Base-by-base conservation (phyloP, 2,113 vertebrate genomes). In the Anhinga anhinga region DNA sequence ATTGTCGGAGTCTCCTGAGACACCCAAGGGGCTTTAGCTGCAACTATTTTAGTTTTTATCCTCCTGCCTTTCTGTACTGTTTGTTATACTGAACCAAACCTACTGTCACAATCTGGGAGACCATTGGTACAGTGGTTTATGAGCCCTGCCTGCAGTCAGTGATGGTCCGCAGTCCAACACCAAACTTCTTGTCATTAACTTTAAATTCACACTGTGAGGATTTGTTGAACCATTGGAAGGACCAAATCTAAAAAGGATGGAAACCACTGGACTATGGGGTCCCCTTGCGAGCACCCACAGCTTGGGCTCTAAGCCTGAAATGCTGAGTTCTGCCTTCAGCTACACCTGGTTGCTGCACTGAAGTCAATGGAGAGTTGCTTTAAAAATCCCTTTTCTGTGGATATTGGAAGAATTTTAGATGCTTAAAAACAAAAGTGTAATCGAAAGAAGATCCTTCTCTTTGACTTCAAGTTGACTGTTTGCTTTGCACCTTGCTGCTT, bases 401-500 rank as follows among this genome's bases (percentile, higher is more conserved):
- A 32, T 62, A 85, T 44, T 78, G 59, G 71, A 91, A 85, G 62
- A 50, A 69, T 82, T 79, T 42, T 49, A 91, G 44, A 56, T 30
- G 36, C 26, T 40, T 89, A 29, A 20, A 29, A 62, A 3, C n/a
- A 69, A 40, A 70, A 63, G 6, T 17, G 18, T n/a, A 45, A 59
- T 34, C 1, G 4, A 77, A 82, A 91, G 86, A 87, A 86, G 36
- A 87, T 62, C 56, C 62, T 93, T 82, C 89, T 78, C 93, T 93
- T 62, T 97, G 96, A 96, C 95, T 94, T 97, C 81, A 92, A 77
- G 42, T 55, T 91, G 89, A 63, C 84, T 93, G 84, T 85, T 77
- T 95, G 95, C 97, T 96, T 97, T 86, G 87, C 53, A 42, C 42
- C 62, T 90, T 2, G 67, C 93, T 96, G 88, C 63, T 94, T 96